Evolutionary conservation across 2,113 vertebrate genomes (phyloP).

Genomic region (Caracal caracal): DNA sequence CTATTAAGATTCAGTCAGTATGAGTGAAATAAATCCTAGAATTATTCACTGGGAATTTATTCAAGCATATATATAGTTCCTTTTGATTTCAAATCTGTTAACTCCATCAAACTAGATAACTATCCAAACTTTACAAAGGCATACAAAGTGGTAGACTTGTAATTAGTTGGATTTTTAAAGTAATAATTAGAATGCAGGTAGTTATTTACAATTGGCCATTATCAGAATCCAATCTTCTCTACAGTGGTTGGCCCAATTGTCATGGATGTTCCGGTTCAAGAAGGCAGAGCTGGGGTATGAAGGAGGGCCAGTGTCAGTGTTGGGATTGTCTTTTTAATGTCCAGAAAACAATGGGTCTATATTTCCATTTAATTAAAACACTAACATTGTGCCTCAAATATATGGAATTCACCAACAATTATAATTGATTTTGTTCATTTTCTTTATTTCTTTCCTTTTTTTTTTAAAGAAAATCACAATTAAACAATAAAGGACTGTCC

Average conservation of each 20-base stretch:
- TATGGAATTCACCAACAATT: slow-evolving; percentile 75
- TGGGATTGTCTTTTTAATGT: slow-evolving; percentile 83
- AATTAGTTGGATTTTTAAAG: slow-evolving; percentile 59
- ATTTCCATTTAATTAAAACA: slow-evolving; percentile 89
- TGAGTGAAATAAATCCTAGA: neutral
- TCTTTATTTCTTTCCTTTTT: slow-evolving; percentile 65
- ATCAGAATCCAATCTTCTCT: neutral
- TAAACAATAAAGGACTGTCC: slow-evolving; percentile 75
- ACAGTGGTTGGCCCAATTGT: neutral
- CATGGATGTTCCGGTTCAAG: neutral
- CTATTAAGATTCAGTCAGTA: neutral
- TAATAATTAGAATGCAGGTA: slow-evolving; percentile 29
- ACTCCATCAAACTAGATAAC: neutral
- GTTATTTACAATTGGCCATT: slow-evolving; percentile 55
- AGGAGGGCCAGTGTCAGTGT: slow-evolving; percentile 27
- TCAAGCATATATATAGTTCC: neutral
- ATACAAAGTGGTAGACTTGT: slow-evolving; percentile 28
- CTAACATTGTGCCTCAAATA: slow-evolving; percentile 81
- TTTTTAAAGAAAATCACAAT: slow-evolving; percentile 67
- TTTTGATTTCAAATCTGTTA: slow-evolving; percentile 15
- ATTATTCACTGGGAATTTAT: neutral
- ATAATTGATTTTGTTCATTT: slow-evolving; percentile 84
- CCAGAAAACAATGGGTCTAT: slow-evolving; percentile 83
- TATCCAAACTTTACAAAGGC: neutral
- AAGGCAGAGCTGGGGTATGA: neutral